phyloP scores from a whole-genome alignment of 1,140 invertebrate genomes.

The Caerostris darwini region DNA sequence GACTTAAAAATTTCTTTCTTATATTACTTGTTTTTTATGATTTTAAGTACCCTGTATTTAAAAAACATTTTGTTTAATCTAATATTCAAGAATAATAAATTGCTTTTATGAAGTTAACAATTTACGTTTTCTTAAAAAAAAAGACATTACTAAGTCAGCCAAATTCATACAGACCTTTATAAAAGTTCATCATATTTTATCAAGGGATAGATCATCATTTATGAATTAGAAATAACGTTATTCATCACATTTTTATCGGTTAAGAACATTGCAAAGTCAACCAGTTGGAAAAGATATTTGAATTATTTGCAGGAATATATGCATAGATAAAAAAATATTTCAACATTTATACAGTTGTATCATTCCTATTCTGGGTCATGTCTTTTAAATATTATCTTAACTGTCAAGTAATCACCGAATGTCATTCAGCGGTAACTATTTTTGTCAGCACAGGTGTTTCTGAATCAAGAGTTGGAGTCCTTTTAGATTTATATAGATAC shows the following conservation, averaged over 20 bases:
- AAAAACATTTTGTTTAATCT: too few species aligned
- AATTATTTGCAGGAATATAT: neutral
- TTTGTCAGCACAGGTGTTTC: conserved; percentile 1
- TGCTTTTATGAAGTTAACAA: too few species aligned
- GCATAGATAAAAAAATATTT: neutral
- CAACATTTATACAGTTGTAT: neutral
- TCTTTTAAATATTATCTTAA: neutral
- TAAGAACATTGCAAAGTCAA: neutral
- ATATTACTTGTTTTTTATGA: too few species aligned
- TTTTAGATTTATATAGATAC: neutral
- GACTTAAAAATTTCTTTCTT: too few species aligned
- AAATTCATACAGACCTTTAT: too few species aligned
- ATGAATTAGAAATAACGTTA: neutral
- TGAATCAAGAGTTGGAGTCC: neutral
- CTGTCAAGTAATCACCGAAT: neutral
- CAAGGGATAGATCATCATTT: neutral
- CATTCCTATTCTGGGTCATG: neutral
- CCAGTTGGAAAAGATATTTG: neutral
- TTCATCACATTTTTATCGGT: neutral
- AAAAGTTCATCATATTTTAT: neutral
- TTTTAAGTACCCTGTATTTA: too few species aligned
- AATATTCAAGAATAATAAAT: too few species aligned
- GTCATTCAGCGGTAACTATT: neutral
- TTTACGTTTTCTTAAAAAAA: too few species aligned
- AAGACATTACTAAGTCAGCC: too few species aligned